A percentile compares a stretch with the other conserved stretches of the same genome.
phyloP scores from a whole-genome alignment of 1,140 invertebrate genomes.

The Drosophila rufa region DNA sequence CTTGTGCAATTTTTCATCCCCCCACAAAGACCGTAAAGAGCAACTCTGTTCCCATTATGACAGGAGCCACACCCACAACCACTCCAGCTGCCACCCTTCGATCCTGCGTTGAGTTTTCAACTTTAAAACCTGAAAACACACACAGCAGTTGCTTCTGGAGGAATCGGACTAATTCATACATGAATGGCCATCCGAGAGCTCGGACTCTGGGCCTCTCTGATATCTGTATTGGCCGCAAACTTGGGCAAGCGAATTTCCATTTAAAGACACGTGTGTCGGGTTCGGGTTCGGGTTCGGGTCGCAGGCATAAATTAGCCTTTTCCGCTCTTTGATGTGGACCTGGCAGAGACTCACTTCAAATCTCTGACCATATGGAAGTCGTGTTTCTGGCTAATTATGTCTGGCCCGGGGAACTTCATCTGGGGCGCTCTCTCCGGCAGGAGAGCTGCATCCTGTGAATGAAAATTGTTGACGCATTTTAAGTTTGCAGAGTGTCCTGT shows the following conservation, averaged over 20 bases:
- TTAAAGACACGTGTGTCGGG: constrained; percentile 7
- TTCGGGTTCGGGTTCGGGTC: background rate
- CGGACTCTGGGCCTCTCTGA: background rate
- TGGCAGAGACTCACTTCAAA: constrained; percentile 13
- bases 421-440: background rate
- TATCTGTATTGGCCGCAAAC: constrained; percentile 12
- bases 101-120: background rate
- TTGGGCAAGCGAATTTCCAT: constrained; percentile 27
- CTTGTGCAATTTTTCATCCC: constrained; percentile 32
- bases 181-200: background rate
- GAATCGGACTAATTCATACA: constrained; percentile 13
- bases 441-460: constrained; percentile 42
- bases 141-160: constrained; percentile 1
- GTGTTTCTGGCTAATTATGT: constrained; percentile 46
- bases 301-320: constrained; percentile 30
- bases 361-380: constrained; percentile 36
- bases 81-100: background rate
- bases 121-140: constrained; percentile 7
- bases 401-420: constrained; percentile 9
- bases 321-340: constrained; percentile 26
- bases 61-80: no score
- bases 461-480: constrained; percentile 71
- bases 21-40: background rate
- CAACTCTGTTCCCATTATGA: constrained; percentile 6
- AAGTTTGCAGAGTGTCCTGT: constrained; percentile 21